phyloP scores from a whole-genome alignment of 2,113 vertebrate genomes.

The Microtus oregoni region DNA sequence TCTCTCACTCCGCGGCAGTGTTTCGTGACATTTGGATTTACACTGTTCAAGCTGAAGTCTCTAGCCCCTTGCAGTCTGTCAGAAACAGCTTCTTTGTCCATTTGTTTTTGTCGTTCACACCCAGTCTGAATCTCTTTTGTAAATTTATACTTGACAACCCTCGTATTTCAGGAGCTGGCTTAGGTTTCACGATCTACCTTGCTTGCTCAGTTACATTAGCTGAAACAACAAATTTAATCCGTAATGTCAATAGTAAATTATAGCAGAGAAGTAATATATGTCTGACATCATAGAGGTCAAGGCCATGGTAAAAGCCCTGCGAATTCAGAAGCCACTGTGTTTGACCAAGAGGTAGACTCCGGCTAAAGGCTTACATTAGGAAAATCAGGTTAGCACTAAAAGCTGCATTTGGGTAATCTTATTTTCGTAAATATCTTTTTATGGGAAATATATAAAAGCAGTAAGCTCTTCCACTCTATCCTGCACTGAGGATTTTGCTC shows the following conservation, averaged over 20 bases:
- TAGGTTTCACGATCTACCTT: slow-evolving; percentile 88
- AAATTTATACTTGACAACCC: slow-evolving; percentile 92
- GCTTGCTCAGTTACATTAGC: slow-evolving; percentile 90
- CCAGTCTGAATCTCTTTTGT: slow-evolving; percentile 92
- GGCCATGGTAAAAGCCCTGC: slow-evolving; percentile 83
- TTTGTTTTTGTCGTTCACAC: slow-evolving; percentile 91
- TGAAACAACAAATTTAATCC: slow-evolving; percentile 92
- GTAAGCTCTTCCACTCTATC: slow-evolving; percentile 73
- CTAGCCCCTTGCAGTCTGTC: slow-evolving; percentile 90
- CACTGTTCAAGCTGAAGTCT: slow-evolving; percentile 90
- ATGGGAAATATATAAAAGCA: slow-evolving; percentile 82
- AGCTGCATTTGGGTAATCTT: slow-evolving; percentile 77
- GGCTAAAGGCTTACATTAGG: slow-evolving; percentile 80
- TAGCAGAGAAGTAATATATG: slow-evolving; percentile 87
- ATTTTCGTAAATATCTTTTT: slow-evolving; percentile 75
- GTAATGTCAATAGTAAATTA: slow-evolving; percentile 91
- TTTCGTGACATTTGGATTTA: slow-evolving; percentile 91
- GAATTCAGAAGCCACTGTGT: slow-evolving; percentile 84
- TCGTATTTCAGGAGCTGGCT: slow-evolving; percentile 90
- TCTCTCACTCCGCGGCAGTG: slow-evolving; percentile 86
- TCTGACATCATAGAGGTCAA: slow-evolving; percentile 88
- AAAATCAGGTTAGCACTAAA: slow-evolving; percentile 84
- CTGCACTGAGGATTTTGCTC: slow-evolving; percentile 78
- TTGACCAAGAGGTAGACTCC: slow-evolving; percentile 73
- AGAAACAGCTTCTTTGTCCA: slow-evolving; percentile 90